Evolutionary conservation across 2,113 vertebrate species (phyloP), one percentile per base, ranked within the genome.

Genomic region (Amphilophus citrinellus): DNA sequence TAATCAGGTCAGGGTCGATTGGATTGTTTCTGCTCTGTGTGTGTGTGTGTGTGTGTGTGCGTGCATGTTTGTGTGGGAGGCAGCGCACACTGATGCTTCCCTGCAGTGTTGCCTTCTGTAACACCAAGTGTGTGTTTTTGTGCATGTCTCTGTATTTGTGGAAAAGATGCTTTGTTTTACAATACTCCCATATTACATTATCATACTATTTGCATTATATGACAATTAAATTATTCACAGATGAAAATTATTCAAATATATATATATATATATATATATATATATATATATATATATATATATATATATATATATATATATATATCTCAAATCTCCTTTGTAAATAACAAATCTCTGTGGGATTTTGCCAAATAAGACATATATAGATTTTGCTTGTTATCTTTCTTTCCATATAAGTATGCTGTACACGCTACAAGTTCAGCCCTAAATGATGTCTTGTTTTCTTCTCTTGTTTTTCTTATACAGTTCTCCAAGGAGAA

Each of bases 401-500:
- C 66, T 53, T 60, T 22, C 15, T 84, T 44, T n/a, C 13, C 18
- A 57, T 79, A 32, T 22, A 60, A 79, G 77, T 61, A 50, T 17
- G 2, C 37, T 76, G 10, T 22, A 44, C 11, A 10, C 30, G 59
- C 65, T 79, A 7, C 47, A 61, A 73, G 53, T 42, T 58, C 24
- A 2, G 11, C 42, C 15, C n/a, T 71, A 22, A 17, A 57, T 83
- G 35, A 87, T 73, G 61, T 57, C 6, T 32, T 83, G 15, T 62
- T 84, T 73, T 77, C 59, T 30, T 83, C 47, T 79, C 30, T 4
- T 92, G 42, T 92, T 78, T 91, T 30, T 86, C n/a, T 59, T 50
- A 0, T 13, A 10, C 94, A 99, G 98, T 99, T 99, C 95, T 99
- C 98, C 91, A 99, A 99, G 95, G 98, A 99, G 95, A 99, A 99